Conservation (phyloP, 2,797 vertebrate genomes). For the Enteromius fasciolatus region DNA sequence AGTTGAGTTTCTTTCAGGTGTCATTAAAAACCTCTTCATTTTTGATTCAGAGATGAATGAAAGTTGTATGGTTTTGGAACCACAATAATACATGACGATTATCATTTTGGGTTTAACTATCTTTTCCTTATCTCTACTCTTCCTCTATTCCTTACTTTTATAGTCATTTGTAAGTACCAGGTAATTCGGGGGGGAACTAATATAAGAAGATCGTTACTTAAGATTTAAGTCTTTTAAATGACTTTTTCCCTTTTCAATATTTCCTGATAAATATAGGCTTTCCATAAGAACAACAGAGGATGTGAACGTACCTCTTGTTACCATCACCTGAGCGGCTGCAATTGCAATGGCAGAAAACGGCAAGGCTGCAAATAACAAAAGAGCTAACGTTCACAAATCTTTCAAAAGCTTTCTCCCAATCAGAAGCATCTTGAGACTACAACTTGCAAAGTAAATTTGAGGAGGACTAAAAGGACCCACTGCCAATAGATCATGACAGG, state of each 20-base stretch:
- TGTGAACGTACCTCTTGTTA: slow-evolving; percentile 78
- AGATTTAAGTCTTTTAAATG: not conserved
- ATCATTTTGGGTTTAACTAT: not conserved
- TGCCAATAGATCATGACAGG: not conserved
- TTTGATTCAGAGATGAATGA: not conserved
- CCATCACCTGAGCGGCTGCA: slow-evolving; percentile 77
- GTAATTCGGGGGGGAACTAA: not conserved
- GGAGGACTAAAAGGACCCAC: not conserved
- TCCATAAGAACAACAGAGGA: not conserved
- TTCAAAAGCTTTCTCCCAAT: not conserved
- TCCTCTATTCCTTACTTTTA: not conserved
- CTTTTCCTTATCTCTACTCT: not conserved
- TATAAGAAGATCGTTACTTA: not conserved
- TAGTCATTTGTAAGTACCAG: not conserved
- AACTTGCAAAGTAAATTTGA: not conserved
- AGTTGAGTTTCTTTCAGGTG: not conserved
- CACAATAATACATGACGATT: not conserved
- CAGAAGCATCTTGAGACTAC: not conserved
- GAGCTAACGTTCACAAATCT: not conserved
- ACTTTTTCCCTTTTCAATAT: not conserved
- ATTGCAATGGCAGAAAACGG: slow-evolving; percentile 80
- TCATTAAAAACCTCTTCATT: not conserved
- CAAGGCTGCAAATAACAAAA: slow-evolving; percentile 70
- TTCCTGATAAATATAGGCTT: not conserved
- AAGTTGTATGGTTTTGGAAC: not conserved